These are phyloP conservation scores for Eurytemora carolleeae DNA, from an alignment of 1,140 invertebrate genomes.

Conservation along the genomic window DNA sequence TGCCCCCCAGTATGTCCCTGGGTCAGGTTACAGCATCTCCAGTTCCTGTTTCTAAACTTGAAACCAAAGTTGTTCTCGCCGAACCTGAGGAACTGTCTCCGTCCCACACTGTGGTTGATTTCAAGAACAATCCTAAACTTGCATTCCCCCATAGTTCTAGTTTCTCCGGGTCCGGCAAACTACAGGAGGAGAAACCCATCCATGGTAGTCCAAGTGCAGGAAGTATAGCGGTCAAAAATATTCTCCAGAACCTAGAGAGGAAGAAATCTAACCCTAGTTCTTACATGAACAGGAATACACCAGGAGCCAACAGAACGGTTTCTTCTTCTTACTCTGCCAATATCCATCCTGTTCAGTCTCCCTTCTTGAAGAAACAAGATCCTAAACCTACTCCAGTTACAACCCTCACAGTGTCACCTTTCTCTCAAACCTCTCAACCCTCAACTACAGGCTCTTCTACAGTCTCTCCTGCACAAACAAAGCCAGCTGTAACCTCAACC, in stretches of 20 bases:
- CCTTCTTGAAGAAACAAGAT: not conserved
- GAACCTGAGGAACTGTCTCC: not conserved
- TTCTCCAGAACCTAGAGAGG: not conserved
- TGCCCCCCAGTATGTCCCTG: not conserved
- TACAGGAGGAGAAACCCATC: not conserved
- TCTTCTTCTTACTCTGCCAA: no score
- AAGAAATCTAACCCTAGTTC: not conserved
- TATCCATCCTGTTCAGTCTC: not conserved
- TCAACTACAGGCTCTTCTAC: not conserved
- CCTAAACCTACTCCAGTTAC: not conserved
- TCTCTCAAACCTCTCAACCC: not conserved
- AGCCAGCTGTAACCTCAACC: not conserved
- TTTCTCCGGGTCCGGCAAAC: not conserved
- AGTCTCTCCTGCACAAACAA: not conserved
- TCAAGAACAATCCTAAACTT: slow-evolving; percentile 7
- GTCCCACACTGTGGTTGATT: not conserved
- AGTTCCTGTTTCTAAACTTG: not conserved
- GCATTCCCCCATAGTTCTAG: slow-evolving; percentile 12
- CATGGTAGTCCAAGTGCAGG: not conserved
- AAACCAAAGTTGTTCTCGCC: not conserved
- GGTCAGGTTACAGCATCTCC: not conserved
- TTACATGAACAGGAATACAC: not conserved
- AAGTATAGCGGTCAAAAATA: not conserved
- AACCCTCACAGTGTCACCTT: not conserved
- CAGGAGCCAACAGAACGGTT: no score